These are phyloP conservation scores for Papilio polytes DNA, from an alignment of 1,140 invertebrate genomes.

Conservation along the genomic window DNA sequence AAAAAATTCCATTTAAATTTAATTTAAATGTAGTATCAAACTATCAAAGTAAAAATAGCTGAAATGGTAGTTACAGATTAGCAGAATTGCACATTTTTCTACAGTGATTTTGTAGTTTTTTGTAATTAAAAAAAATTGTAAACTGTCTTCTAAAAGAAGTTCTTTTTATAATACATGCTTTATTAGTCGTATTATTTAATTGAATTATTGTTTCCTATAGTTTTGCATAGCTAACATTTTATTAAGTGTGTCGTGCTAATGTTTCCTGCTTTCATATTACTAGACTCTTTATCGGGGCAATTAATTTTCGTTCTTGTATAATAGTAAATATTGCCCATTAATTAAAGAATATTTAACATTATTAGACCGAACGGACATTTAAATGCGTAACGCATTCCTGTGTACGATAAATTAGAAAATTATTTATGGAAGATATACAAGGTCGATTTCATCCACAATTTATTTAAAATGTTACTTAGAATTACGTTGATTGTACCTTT, in stretches of 20 bases:
- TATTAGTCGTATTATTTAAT: slow-evolving; percentile 47
- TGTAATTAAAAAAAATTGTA: not conserved
- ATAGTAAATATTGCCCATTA: slow-evolving; percentile 34
- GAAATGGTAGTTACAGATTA: no score
- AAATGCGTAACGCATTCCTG: slow-evolving; percentile 33
- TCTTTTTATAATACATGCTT: not conserved
- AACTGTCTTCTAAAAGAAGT: not conserved
- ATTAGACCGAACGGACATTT: slow-evolving; percentile 5
- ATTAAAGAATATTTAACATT: slow-evolving; percentile 36
- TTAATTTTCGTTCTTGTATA: slow-evolving; percentile 47
- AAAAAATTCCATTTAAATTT: no score
- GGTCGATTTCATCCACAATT: not conserved
- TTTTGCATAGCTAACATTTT: slow-evolving; percentile 57
- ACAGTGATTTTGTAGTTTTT: not conserved
- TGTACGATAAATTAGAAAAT: not conserved
- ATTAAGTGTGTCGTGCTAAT: slow-evolving; percentile 49
- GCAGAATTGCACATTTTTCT: not conserved
- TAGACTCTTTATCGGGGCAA: slow-evolving; percentile 48
- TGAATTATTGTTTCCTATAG: slow-evolving; percentile 56
- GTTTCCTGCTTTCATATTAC: slow-evolving; percentile 59
- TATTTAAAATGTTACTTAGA: not conserved
- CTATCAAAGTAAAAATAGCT: no score
- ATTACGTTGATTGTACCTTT: not conserved
- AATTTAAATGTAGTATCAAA: no score
- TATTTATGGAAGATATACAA: not conserved